A percentile compares a stretch with the other conserved stretches of the same genome.
Evolutionary conservation across 2,888 invertebrate species (phyloP).

Genomic region (Galerucella calmariensis): DNA sequence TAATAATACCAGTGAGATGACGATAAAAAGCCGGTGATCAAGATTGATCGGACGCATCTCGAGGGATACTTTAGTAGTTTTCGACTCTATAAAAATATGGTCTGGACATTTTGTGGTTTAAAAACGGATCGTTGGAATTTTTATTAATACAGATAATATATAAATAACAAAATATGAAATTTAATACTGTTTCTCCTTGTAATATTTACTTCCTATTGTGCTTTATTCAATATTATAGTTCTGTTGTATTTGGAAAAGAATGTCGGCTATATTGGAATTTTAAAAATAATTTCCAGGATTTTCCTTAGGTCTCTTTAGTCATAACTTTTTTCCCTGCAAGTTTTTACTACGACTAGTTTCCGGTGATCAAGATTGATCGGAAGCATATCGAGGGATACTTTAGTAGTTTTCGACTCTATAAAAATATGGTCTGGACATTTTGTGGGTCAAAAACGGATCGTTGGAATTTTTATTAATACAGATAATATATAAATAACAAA

Average conservation of each 20-base stretch:
- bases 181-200: too few relatives aligned
- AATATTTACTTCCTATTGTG: too few relatives aligned
- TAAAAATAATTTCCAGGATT: too few relatives aligned
- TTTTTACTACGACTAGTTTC: neutral
- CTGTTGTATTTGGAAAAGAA: too few relatives aligned
- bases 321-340: too few relatives aligned
- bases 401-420: slow-evolving; percentile 38
- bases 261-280: too few relatives aligned
- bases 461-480: neutral
- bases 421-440: slow-evolving; percentile 34
- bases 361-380: slow-evolving; percentile 51
- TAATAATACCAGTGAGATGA: slow-evolving; percentile 42
- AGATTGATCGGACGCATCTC: slow-evolving; percentile 47
- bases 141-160: neutral
- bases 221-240: too few relatives aligned
- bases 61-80: slow-evolving; percentile 37
- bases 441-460: slow-evolving; percentile 20
- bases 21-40: slow-evolving; percentile 48
- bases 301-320: too few relatives aligned
- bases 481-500: too few relatives aligned
- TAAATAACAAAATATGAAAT: too few relatives aligned
- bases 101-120: slow-evolving; percentile 20
- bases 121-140: slow-evolving; percentile 16
- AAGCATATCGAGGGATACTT: slow-evolving; percentile 29
- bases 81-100: slow-evolving; percentile 36